Evolutionary conservation across 1,140 invertebrate species (phyloP), one percentile per base, ranked within the genome.

Genomic region (Drosophila insularis): DNA sequence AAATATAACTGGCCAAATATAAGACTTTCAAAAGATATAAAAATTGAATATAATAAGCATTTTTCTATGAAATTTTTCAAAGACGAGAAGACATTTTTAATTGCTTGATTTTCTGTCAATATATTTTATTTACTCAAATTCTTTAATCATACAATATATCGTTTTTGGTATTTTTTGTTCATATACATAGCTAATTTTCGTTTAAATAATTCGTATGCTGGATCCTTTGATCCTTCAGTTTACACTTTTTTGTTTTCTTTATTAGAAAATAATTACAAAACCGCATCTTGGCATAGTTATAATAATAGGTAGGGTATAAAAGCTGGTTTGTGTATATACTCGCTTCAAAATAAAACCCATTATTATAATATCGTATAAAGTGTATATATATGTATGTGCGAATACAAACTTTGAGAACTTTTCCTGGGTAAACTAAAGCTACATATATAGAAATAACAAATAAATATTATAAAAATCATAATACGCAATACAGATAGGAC

Each of bases 401-500:
- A 43, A 27, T 60, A 78, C 50, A 75, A 79, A 65, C 43, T 60
- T 85, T 71, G 66, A 84, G 69, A 84, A 80, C 76, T 77, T 68
- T 43, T 61, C 46, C 50, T 40, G 43, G 27, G 32, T 40, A 10
- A 53, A 59, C 54, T 53, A 66, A 71, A 74, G 8, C 67, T 65
- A 62, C 61, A 72, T 5, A 62, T 64, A 72, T 5, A 31, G 72
- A 54, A 59, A 66, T 68, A 61, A 74, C 68, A 63, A 59, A 60
- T 75, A 84, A 84, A 75, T 67, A 69, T 46, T 17, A 69, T 37
- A 80, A 64, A 68, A 54, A 79, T 54, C 27, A 46, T 63, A 67
- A 70, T 59, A 39, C 8, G 63, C n/a, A 55, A 2, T 35, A 35
- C 10, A 35, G 32, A 54, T 39, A 61, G 73, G 68, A 68, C 74